Base-by-base conservation (phyloP, 1,140 invertebrate species). In the Microplitis demolitor region DNA sequence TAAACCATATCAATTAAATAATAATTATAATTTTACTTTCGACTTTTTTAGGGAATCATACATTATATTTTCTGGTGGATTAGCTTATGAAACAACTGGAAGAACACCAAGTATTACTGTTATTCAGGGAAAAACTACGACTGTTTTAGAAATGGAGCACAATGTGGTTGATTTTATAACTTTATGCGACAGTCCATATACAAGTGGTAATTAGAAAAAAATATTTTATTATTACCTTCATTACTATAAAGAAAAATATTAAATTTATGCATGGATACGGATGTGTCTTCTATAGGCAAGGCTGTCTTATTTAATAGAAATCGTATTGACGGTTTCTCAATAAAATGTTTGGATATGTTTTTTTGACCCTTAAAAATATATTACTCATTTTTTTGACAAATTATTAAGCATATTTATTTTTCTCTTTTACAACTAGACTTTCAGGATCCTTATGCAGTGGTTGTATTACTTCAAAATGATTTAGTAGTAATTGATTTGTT, bases 61-160 rank as follows among this genome's bases (percentile, higher is more conserved):
- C 88, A 91, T 97, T 79, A 94, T 98, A 89, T 99, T 99, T 90
- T 97, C 95, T 76, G 97, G 97, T 78, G 97, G 97, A 50, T 91
- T 98, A 87, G 93, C 96, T 56, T 93, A 93, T 80, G 96, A 98
- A 84, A 92, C 94, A 85, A 93, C 94, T 73, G 94, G 95, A 69
- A 90, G 94, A 80, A 96, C 96, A 70, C 97, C 97, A 74, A 97
- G 96, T 85, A 94, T 99, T 82, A 98, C 97, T 31, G 96, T 99
- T 71, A 95, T 98, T 82, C 95, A 96, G 85, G 95, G 94, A 69
- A 97, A 97, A 89, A 94, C 93, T 74, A 98, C 96, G 53, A 99
- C 97, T 2, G 97, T 99, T 64, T 88, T 99, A 76, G 97, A 99
- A 90, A 99, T 99, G 98, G 98, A 99, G 82, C 96, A 99, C 87